phyloP scores from a whole-genome alignment of 1,140 invertebrate species.

The Eriocheir sinensis region DNA sequence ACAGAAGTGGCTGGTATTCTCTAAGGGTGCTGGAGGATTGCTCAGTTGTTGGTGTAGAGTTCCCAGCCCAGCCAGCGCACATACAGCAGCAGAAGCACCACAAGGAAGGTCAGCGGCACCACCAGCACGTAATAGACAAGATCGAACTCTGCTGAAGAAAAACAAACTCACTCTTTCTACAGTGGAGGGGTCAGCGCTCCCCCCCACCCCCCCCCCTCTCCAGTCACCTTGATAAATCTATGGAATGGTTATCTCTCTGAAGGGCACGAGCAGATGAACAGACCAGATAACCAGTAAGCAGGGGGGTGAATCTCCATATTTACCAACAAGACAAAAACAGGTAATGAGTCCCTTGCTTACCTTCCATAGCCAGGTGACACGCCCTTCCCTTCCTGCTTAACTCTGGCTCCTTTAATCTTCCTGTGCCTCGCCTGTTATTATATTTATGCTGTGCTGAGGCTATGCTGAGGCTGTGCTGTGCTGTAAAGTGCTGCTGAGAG shows the following conservation, averaged over 20 bases:
- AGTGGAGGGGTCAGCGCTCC: too few relatives aligned
- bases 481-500: too few relatives aligned
- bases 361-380: too few relatives aligned
- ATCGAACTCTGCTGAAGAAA: slow-evolving; percentile 54
- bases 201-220: not conserved
- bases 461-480: too few relatives aligned
- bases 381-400: too few relatives aligned
- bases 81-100: slow-evolving; percentile 61
- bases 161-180: not conserved
- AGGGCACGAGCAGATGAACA: not conserved
- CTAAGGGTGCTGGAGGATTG: not conserved
- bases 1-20: too few relatives aligned
- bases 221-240: not conserved
- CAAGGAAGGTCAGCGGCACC: slow-evolving; percentile 66
- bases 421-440: too few relatives aligned
- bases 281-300: not conserved
- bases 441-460: too few relatives aligned
- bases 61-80: slow-evolving; percentile 70
- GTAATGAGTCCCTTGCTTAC: too few relatives aligned
- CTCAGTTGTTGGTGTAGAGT: slow-evolving; percentile 68
- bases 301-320: not conserved
- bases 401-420: too few relatives aligned
- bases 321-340: too few relatives aligned
- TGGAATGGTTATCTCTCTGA: not conserved
- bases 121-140: slow-evolving; percentile 56